Base-by-base conservation (phyloP, 2,797 vertebrate genomes). In the Mormyrops attenuatus region DNA sequence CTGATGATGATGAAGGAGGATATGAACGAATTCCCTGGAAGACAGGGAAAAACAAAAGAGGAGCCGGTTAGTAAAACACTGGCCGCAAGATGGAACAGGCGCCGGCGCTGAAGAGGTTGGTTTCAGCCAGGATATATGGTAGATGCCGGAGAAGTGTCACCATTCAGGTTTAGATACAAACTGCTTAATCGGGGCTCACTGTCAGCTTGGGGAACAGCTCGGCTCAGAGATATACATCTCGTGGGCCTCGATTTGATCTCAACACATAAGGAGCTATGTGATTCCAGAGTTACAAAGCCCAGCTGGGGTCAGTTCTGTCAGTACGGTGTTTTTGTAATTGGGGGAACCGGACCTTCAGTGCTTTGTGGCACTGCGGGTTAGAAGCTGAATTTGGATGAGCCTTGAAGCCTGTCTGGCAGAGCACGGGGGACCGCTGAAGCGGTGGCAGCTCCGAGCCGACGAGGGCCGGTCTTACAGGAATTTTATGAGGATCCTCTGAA, bases 221-320 rank as follows among this genome's bases (percentile, higher is more conserved):
- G 22, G 22, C 41, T 85, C 49, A 52, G 49, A 85, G 82, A 85
- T 52, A 47, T 50, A 30, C 9, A 41, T 85, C 47, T 30, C 82
- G 13, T 5, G 47, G n/a, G 82, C 44, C 82, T 85, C 30, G 82
- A 85, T 52, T 50, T 22, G 82, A 49, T 85, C 44, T 47, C 4
- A 0, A 50, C 82, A 52, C 60, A 66, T 38, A 44, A 84, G 41
- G 44, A 47, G 22, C 47, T 85, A 30, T 49, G 82, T 15, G 9
- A 52, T 85, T 85, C 44, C 47, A 85, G 82, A 85, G 44, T 52
- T 52, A 50, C 82, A 85, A 85, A 85, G 49, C 77, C 38, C 77
- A 20, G 38, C 41, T 26, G 49, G 50, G n/a, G 49, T 85, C 82
- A 52, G 82, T 85, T 11, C 44, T 49, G 44, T 52, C 44, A 26